These are phyloP conservation scores for Athene noctua DNA, from an alignment of 2,113 vertebrate species.

Conservation along the genomic window DNA sequence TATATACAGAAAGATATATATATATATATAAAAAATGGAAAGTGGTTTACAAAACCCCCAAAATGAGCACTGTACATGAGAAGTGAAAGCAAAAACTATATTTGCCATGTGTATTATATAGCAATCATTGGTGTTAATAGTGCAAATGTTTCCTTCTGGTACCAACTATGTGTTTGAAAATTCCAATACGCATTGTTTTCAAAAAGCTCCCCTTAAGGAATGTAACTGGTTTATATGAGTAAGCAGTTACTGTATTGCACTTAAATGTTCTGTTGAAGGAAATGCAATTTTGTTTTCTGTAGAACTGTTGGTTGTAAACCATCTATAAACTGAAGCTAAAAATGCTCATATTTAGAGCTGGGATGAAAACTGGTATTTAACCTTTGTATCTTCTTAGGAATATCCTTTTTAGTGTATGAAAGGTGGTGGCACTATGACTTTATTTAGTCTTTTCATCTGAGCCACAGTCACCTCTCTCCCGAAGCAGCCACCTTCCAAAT, in stretches of 20 bases:
- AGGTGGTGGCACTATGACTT: constrained; percentile 64
- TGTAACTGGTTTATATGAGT: constrained; percentile 76
- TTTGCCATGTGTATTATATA: constrained; percentile 81
- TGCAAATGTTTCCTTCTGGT: constrained; percentile 79
- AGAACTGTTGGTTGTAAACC: constrained; percentile 76
- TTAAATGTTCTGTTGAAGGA: constrained; percentile 79
- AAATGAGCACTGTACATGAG: constrained; percentile 70
- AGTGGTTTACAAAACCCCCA: constrained; percentile 72
- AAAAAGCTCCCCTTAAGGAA: constrained; percentile 80
- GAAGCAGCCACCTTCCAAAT: constrained; percentile 53
- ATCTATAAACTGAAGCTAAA: constrained; percentile 71
- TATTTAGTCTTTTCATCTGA: constrained; percentile 63
- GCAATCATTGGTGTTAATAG: constrained; percentile 78
- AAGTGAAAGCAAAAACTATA: constrained; percentile 70
- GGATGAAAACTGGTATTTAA: constrained; percentile 78
- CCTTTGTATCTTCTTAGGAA: constrained; percentile 75
- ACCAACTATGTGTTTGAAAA: constrained; percentile 78
- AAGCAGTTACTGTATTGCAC: constrained; percentile 80
- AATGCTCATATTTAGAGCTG: constrained; percentile 75
- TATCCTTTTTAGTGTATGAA: constrained; percentile 64
- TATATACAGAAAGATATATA: constrained; percentile 67
- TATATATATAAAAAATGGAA: constrained; percentile 65
- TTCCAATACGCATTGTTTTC: constrained; percentile 75
- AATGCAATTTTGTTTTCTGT: constrained; percentile 79
- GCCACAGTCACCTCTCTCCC: constrained; percentile 67